A percentile compares a stretch with the other conserved stretches of the same genome.
Evolutionary conservation across 2,113 vertebrate species (phyloP).

Genomic region (Anhinga anhinga): DNA sequence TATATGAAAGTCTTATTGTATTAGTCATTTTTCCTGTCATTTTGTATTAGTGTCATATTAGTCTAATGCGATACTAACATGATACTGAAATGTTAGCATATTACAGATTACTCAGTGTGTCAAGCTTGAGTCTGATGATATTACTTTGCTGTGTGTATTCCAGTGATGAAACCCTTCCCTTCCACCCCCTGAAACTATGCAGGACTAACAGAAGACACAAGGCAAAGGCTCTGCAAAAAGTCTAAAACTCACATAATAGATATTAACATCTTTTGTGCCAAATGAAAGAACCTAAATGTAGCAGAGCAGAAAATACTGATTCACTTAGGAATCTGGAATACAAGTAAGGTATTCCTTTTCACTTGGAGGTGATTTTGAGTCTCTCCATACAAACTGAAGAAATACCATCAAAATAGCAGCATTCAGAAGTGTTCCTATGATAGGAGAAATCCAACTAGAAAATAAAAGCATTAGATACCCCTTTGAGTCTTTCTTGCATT

Average conservation of each 20-base stretch:
- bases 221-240: neutral
- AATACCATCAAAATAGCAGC: neutral
- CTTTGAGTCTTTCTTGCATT: neutral
- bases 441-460: neutral
- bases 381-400: neutral
- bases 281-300: neutral
- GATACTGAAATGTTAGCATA: slow-evolving; percentile 78
- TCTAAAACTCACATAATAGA: neutral
- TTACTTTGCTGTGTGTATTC: slow-evolving; percentile 47
- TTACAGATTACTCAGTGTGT: slow-evolving; percentile 75
- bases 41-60: slow-evolving; percentile 78
- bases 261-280: neutral
- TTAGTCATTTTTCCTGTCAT: slow-evolving; percentile 77
- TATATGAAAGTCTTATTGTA: slow-evolving; percentile 74
- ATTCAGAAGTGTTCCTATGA: neutral
- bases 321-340: neutral
- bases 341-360: neutral
- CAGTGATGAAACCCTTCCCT: neutral
- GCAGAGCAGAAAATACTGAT: neutral
- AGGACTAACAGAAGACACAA: neutral
- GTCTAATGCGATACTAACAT: slow-evolving; percentile 75
- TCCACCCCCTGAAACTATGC: neutral
- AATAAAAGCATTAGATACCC: neutral
- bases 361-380: neutral
- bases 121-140: slow-evolving; percentile 72